Evolutionary conservation across 2,797 vertebrate species (phyloP), one percentile per base, ranked within the genome.

Genomic region (Arctocebus calabarensis): DNA sequence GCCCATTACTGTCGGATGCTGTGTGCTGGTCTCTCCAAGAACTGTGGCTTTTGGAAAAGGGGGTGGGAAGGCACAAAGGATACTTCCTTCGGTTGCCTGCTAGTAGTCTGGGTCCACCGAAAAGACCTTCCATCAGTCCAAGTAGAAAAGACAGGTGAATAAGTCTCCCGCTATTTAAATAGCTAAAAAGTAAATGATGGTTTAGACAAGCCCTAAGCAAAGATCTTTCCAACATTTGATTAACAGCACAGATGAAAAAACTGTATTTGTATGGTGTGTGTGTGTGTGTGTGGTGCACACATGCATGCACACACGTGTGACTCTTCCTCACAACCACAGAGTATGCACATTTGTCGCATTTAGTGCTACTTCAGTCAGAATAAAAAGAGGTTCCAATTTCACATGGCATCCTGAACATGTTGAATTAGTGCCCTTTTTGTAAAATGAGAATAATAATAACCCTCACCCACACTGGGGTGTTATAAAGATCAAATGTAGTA

Each of bases 1-100:
- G 95, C 92, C 97, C 95, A 97, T 98, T 98, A 98, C 97, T 97
- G 97, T 97, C 0, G 0, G 94, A 98, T 70, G 94, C 88, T 59
- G 96, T 88, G 97, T 88, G 95, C 16, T 71, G 55, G 13, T 75
- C 97, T 98, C 95, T 97, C 89, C 45, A 68, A 91, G 91, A 73
- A 94, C 96, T 71, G 92, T 95, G 95, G 94, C 94, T 98, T 97
- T 96, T 84, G 84, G 95, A 71, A 86, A 94, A 96, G 0, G 0
- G 85, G 81, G 23, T 95, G 0, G 0, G 40, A 91, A 64, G 66
- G 84, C 94, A 78, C 97, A 97, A 97, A 98, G 95, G 94, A 96
- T 92, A 86, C 3, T 89, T 71, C 84, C 71, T 88, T 96, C 92
- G 94, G 43, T 68, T 95, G 83, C 88, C 94, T 93, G 55, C 75